A percentile compares a stretch with the other conserved stretches of the same genome.
Evolutionary conservation across 2,888 invertebrate genomes (phyloP).

Genomic region (Caenorhabditis sp.): DNA sequence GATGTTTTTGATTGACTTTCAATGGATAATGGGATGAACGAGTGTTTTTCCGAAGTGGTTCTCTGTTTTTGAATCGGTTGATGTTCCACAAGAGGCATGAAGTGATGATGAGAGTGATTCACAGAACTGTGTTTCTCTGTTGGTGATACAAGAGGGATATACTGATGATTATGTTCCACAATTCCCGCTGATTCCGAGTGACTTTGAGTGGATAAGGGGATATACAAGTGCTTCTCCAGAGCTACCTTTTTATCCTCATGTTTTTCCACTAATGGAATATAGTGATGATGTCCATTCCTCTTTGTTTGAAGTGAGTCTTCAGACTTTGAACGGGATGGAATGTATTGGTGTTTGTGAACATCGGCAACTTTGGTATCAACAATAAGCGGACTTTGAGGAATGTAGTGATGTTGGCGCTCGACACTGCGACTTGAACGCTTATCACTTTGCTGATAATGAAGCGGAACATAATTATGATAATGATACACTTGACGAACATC

Average conservation of each 20-base stretch:
- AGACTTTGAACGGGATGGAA: constrained; percentile 15
- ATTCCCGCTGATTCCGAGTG: no score
- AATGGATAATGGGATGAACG: no score
- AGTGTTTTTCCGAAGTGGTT: no score
- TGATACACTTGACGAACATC: constrained; percentile 25
- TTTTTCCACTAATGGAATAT: constrained; percentile 20
- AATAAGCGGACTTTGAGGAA: constrained; percentile 16
- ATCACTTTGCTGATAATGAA: constrained; percentile 14
- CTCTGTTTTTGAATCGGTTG: not conserved
- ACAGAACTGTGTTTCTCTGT: constrained; percentile 11
- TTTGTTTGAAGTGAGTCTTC: not conserved
- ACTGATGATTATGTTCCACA: constrained; percentile 15
- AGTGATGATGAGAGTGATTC: not conserved
- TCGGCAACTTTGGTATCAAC: constrained; percentile 3
- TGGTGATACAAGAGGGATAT: constrained; percentile 19
- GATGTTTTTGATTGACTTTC: no score
- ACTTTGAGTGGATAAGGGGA: not conserved
- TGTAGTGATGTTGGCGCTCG: constrained; percentile 34
- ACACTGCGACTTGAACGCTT: constrained; percentile 36
- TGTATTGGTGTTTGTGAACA: constrained; percentile 13
- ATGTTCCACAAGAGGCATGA: no score
- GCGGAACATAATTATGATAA: constrained; percentile 36
- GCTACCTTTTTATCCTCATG: not conserved
- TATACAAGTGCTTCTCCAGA: not conserved
- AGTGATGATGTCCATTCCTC: constrained; percentile 8